Evolutionary conservation across 30 jellyfish, hydroid and myxozoan species (phyloP).

Genomic region (Clytia hemisphaerica): DNA sequence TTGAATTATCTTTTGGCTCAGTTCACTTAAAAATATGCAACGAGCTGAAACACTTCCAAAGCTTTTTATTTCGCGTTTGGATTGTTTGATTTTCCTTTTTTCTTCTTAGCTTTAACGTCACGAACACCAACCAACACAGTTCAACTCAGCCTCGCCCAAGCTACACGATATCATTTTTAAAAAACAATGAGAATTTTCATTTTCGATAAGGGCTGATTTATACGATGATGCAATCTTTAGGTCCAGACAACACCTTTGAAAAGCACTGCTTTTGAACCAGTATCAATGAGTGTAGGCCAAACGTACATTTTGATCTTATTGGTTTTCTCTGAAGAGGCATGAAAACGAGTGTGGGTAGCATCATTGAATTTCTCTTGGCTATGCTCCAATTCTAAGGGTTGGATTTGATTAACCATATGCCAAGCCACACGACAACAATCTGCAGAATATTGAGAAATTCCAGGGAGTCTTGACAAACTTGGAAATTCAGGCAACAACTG

Average conservation of each 20-base stretch:
- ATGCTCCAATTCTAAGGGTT: constrained; percentile 77
- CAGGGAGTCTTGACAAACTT: constrained; percentile 51
- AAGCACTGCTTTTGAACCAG: constrained; percentile 60
- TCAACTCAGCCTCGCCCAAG: no score
- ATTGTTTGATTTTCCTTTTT: no score
- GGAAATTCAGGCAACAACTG: constrained; percentile 83
- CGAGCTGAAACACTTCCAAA: no score
- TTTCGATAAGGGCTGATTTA: no score
- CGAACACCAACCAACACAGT: no score
- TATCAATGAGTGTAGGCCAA: constrained; percentile 85
- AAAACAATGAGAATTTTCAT: no score
- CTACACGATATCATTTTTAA: no score
- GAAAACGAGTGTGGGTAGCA: constrained; percentile 80
- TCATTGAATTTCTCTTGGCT: constrained; percentile 53
- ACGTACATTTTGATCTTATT: constrained; percentile 57
- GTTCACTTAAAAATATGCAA: no score
- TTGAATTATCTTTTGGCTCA: no score
- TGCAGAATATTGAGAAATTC: constrained; percentile 61
- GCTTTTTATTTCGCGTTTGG: no score
- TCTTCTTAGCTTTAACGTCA: no score
- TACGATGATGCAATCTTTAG: no score
- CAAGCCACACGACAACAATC: constrained; percentile 92
- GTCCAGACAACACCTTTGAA: constrained; percentile 86
- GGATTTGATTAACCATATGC: constrained; percentile 84
- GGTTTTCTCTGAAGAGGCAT: constrained; percentile 62